These are phyloP conservation scores for Dicyrtoma fusca DNA, from an alignment of 2,888 invertebrate species.

Conservation along the genomic window DNA sequence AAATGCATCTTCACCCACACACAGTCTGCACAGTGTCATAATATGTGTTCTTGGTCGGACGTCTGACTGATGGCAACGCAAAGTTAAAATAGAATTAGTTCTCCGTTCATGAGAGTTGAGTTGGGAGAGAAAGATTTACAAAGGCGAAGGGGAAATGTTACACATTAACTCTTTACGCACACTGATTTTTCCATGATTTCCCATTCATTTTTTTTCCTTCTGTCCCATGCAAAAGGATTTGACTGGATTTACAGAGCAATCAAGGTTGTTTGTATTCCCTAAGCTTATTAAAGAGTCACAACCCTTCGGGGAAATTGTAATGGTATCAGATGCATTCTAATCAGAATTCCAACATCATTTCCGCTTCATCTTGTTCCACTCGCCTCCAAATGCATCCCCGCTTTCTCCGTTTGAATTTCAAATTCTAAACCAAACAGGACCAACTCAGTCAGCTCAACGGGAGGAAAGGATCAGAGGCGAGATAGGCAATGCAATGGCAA, in stretches of 20 bases:
- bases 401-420: constrained; percentile 25
- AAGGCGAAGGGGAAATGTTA: constrained; percentile 2
- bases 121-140: neutral
- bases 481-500: neutral
- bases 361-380: constrained; percentile 36
- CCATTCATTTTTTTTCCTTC: constrained; percentile 25
- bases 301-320: constrained; percentile 40
- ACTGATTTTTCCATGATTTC: constrained; percentile 38
- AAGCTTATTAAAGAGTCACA: constrained; percentile 42
- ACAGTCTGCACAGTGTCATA: too few relatives aligned
- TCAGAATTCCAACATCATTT: constrained; percentile 42
- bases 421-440: constrained; percentile 1
- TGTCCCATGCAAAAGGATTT: constrained; percentile 16
- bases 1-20: too few relatives aligned
- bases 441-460: neutral
- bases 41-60: too few relatives aligned
- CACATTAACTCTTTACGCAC: constrained; percentile 21
- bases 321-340: constrained; percentile 49
- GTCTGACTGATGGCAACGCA: too few relatives aligned
- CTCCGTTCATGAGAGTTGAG: too few relatives aligned
- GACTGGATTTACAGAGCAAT: constrained; percentile 47
- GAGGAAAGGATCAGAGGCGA: neutral
- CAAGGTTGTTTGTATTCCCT: constrained; percentile 51
- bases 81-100: too few relatives aligned
- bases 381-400: neutral